Evolutionary conservation across 1,140 invertebrate species (phyloP), one percentile per base, ranked within the genome.

Genomic region (Drosophila bocqueti): DNA sequence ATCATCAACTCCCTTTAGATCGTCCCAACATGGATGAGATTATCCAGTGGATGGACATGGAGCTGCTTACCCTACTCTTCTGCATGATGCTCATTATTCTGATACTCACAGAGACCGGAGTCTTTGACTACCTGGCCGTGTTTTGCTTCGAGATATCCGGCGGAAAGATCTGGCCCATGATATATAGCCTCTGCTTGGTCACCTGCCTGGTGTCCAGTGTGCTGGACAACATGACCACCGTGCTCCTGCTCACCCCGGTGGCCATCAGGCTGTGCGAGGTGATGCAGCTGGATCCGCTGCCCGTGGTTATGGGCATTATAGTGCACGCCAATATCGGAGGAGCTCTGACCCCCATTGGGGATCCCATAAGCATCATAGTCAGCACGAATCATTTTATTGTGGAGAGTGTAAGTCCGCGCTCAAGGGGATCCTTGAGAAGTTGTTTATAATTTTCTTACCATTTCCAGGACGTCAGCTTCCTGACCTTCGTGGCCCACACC

Each of bases 61-160:
- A 97, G 83, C 96, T 97, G 1, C 82, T 97, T 2, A 93, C 96
- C n/a, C 85, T 97, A 15, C 93, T 97, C 5, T 97, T 97, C 89
- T 96, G 96, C 4, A 97, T 97, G 97, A 97, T 97, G 97, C 94
- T 96, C 3, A 89, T 97, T 5, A 97, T 97, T 0, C 95, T 96
- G 0, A 95, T 97, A 57, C 93, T 97, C 2, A 96, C 96, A 1
- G 96, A 97, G 84, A 97, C 96, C 9, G 96, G 96, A 3, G 94
- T 97, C 78, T 97, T 97, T 78, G 96, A 97, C 93, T 97, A 96
- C 81, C 92, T 96, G 55, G 96, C 97, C 5, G 95, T 97, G 4
- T 93, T 95, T 74, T 96, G 96, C 24, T 96, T 95, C 57, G 95
- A 95, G 94, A 92, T 96, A 52, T 96, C 96, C 0, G 94, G 94